Conservation (phyloP, 2,888 invertebrate species). For the Deilephila porcellus region DNA sequence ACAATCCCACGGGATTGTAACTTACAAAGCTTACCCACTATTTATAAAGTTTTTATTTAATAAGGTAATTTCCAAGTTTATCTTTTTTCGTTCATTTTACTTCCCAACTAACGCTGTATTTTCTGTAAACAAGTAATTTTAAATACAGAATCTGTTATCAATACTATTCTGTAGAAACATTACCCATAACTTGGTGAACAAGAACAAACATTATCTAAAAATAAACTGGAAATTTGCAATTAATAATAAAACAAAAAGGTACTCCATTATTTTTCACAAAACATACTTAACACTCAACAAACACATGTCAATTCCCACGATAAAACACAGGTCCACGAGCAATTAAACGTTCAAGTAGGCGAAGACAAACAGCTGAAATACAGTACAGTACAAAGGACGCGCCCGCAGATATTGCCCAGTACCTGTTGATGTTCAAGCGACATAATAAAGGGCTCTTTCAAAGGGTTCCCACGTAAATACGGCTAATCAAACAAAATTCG, state of each 20-base stretch:
- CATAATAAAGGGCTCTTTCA: slow-evolving; percentile 10
- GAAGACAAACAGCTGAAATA: slow-evolving; percentile 4
- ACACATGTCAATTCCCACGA: not conserved
- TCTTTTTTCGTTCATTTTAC: too few relatives aligned
- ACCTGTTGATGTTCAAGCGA: slow-evolving; percentile 10
- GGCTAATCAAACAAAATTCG: slow-evolving; percentile 7
- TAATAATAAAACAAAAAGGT: too few relatives aligned
- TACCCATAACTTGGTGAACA: too few relatives aligned
- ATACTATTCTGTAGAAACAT: too few relatives aligned
- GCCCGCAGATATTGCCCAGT: slow-evolving; percentile 1
- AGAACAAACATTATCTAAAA: not conserved
- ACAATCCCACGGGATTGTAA: too few relatives aligned
- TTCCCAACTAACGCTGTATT: too few relatives aligned
- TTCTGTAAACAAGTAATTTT: too few relatives aligned
- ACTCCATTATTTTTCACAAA: too few relatives aligned
- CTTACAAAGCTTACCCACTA: too few relatives aligned
- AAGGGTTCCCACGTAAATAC: slow-evolving; percentile 11
- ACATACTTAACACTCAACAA: not conserved
- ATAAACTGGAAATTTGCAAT: not conserved
- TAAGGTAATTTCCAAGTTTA: too few relatives aligned
- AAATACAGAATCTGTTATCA: too few relatives aligned
- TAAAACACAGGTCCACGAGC: not conserved
- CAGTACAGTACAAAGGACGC: not conserved
- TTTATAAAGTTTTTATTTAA: too few relatives aligned
- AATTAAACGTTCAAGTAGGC: not conserved